phyloP scores from a whole-genome alignment of 2,888 invertebrate genomes.

The Ormia ochracea region DNA sequence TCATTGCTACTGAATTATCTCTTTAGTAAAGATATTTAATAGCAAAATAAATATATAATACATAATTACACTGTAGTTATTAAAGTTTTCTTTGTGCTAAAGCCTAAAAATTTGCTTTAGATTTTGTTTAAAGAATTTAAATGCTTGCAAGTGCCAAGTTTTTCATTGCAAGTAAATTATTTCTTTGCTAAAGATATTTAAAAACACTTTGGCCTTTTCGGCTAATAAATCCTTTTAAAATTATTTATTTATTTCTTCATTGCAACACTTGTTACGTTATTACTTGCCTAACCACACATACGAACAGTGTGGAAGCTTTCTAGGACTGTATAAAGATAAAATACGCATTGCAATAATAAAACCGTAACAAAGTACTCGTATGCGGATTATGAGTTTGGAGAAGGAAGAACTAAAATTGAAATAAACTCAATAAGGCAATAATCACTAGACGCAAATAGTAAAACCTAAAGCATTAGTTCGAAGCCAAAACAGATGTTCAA shows the following conservation, averaged over 20 bases:
- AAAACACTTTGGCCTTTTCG: not conserved
- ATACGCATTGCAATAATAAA: slow-evolving; percentile 26
- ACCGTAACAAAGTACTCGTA: slow-evolving; percentile 14
- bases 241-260: not conserved
- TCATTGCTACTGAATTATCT: too few relatives aligned
- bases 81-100: too few relatives aligned
- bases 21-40: too few relatives aligned
- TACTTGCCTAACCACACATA: slow-evolving; percentile 3
- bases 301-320: slow-evolving; percentile 4
- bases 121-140: too few relatives aligned
- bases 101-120: too few relatives aligned
- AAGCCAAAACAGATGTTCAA: not conserved
- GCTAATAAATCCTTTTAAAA: not conserved
- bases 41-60: too few relatives aligned
- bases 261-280: slow-evolving; percentile 40
- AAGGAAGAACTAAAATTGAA: not conserved
- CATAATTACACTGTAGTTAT: not conserved
- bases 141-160: too few relatives aligned
- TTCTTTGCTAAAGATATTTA: not conserved
- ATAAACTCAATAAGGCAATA: slow-evolving; percentile 42
- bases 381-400: not conserved
- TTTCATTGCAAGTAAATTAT: too few relatives aligned
- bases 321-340: slow-evolving; percentile 25
- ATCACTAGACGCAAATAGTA: slow-evolving; percentile 4
- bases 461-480: slow-evolving; percentile 17